Percentiles rank a stretch among this genome's conserved stretches.
phyloP scores from a whole-genome alignment of 2,888 invertebrate genomes.

The Pyrgus malvae region DNA sequence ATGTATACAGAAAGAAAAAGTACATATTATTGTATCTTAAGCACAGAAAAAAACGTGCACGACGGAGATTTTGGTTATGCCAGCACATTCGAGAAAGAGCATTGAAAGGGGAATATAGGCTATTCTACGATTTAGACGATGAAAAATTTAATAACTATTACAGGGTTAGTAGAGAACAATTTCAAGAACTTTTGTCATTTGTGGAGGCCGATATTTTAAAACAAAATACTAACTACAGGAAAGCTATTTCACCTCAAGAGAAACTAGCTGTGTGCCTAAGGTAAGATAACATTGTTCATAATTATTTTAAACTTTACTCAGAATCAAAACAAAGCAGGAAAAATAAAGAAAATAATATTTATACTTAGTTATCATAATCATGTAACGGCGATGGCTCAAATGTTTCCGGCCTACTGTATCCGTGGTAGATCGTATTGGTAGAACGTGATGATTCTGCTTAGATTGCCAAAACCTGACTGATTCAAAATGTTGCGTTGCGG shows the following conservation, averaged over 20 bases:
- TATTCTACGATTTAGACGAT: not conserved
- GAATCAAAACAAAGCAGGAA: not conserved
- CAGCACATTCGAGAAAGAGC: too few species aligned
- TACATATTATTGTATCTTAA: too few species aligned
- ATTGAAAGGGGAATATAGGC: not conserved
- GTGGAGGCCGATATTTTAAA: not conserved
- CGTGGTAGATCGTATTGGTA: not conserved
- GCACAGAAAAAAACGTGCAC: too few species aligned
- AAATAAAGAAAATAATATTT: not conserved
- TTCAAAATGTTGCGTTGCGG: too few species aligned
- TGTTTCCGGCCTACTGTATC: not conserved
- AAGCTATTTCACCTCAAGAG: constrained; percentile 1
- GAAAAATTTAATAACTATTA: constrained; percentile 7
- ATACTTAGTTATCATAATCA: not conserved
- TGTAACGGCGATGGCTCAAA: constrained; percentile 3
- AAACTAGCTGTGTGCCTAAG: constrained; percentile 1
- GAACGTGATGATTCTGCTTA: not conserved
- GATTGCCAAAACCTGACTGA: too few species aligned
- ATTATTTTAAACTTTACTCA: constrained; percentile 1
- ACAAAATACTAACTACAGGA: not conserved
- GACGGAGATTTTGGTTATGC: too few species aligned
- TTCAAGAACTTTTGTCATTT: constrained; percentile 5
- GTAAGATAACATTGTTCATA: constrained; percentile 1
- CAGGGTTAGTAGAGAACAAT: constrained; percentile 8
- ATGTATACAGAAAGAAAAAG: too few species aligned